These are phyloP conservation scores for Fistularia tabacaria DNA, from an alignment of 2,797 vertebrate genomes.

Conservation along the genomic window DNA sequence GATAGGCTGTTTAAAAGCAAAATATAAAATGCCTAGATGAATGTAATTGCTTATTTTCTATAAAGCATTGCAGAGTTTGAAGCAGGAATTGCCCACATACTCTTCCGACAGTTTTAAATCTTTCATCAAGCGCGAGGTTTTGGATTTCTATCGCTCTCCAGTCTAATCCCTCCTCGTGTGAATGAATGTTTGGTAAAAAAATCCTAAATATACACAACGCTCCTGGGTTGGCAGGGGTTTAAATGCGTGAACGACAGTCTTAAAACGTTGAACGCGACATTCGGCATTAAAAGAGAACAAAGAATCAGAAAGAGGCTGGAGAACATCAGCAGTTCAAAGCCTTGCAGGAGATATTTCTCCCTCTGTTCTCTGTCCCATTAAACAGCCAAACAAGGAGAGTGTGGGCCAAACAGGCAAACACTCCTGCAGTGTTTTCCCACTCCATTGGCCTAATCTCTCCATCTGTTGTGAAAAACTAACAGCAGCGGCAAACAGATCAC, in stretches of 20 bases:
- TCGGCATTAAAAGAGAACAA: constrained; percentile 29
- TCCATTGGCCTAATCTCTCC: constrained; percentile 71
- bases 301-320: constrained; percentile 46
- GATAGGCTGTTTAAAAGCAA: too few species aligned
- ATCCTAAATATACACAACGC: background rate
- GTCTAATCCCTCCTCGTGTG: too few species aligned
- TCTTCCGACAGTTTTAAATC: too few species aligned
- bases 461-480: constrained; percentile 70
- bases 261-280: constrained; percentile 25
- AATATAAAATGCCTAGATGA: too few species aligned
- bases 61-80: too few species aligned
- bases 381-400: constrained; percentile 57
- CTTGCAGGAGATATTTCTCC: constrained; percentile 44
- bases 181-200: too few species aligned
- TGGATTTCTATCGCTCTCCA: too few species aligned
- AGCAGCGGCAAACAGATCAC: constrained; percentile 57
- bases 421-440: constrained; percentile 52
- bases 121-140: too few species aligned
- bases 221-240: constrained; percentile 2
- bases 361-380: constrained; percentile 43
- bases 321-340: constrained; percentile 60
- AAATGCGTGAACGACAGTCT: constrained; percentile 3
- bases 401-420: constrained; percentile 68
- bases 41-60: too few species aligned
- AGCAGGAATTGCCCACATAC: too few species aligned